Evolutionary conservation across 2,113 vertebrate genomes (phyloP).

Genomic region (Toxotes chatareus): DNA sequence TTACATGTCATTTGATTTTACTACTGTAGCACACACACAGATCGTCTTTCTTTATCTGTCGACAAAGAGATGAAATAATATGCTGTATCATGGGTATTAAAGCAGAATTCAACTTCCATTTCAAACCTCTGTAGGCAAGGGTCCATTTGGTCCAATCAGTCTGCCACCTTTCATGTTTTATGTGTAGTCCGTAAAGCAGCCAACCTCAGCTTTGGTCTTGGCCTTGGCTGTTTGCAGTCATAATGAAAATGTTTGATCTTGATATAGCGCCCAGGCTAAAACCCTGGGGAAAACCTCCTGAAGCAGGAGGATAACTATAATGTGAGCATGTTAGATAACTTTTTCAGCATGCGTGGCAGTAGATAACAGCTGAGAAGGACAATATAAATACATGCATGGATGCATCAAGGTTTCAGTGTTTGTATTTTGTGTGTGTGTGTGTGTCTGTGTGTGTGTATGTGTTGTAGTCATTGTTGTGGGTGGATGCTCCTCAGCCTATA

Average conservation of each 20-base stretch:
- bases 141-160: conserved; percentile 34
- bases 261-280: conserved; percentile 35
- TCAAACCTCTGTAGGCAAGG: conserved; percentile 19
- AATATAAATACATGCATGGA: conserved; percentile 5
- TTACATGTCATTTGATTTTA: conserved; percentile 63
- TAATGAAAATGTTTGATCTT: conserved; percentile 69
- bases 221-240: conserved; percentile 41
- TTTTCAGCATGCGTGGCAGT: not conserved
- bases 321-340: conserved; percentile 3
- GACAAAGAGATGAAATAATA: conserved; percentile 41
- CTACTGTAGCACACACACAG: conserved; percentile 24
- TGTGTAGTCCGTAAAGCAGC: conserved; percentile 48
- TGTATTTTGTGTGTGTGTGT: not conserved
- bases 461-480: conserved; percentile 21
- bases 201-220: conserved; percentile 45
- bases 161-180: conserved; percentile 60
- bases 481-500: conserved; percentile 48
- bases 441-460: not conserved
- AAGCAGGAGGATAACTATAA: conserved; percentile 2
- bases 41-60: conserved; percentile 44
- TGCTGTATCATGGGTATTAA: conserved; percentile 23
- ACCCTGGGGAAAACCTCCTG: conserved; percentile 12
- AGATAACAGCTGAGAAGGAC: conserved; percentile 3
- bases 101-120: conserved; percentile 35
- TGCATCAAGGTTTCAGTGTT: conserved; percentile 13